Evolutionary conservation across 64 coral and sea anemone species (phyloP).

Genomic region (Montipora efflorescens): DNA sequence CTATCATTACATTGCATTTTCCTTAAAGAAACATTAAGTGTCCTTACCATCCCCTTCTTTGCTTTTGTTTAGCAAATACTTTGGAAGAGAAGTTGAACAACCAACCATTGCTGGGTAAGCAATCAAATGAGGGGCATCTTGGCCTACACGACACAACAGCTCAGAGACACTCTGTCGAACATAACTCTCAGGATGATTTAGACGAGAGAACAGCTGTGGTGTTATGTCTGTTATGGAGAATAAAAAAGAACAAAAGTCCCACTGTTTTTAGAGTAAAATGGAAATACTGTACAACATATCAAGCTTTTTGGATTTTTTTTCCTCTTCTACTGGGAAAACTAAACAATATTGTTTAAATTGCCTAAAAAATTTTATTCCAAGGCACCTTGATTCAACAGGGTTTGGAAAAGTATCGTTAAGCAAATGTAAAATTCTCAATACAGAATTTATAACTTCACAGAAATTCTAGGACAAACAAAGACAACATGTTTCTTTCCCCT

Average conservation of each 20-base stretch:
- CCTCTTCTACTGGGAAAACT: too few species aligned
- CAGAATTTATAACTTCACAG: too few species aligned
- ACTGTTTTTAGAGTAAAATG: too few species aligned
- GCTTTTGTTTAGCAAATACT: constrained; percentile 66
- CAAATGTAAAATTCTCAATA: too few species aligned
- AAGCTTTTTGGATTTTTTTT: too few species aligned
- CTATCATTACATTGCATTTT: too few species aligned
- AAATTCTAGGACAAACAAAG: too few species aligned
- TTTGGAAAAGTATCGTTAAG: neutral
- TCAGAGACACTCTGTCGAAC: constrained; percentile 97
- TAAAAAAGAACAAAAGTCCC: neutral
- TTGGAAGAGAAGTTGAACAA: constrained; percentile 79
- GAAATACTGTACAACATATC: too few species aligned
- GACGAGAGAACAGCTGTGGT: constrained; percentile 95
- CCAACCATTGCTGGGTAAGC: constrained; percentile 97
- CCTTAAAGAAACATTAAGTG: too few species aligned
- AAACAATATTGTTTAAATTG: too few species aligned
- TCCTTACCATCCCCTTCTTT: constrained; percentile 77
- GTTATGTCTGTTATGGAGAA: constrained; percentile 73
- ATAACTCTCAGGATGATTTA: constrained; percentile 96
- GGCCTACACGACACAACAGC: constrained; percentile 93
- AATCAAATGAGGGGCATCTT: constrained; percentile 96
- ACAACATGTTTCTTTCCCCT: too few species aligned
- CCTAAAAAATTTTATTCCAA: neutral
- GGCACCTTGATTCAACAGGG: neutral